These are phyloP conservation scores for Pampusana beccarii DNA, from an alignment of 2,113 vertebrate genomes.

Conservation along the genomic window DNA sequence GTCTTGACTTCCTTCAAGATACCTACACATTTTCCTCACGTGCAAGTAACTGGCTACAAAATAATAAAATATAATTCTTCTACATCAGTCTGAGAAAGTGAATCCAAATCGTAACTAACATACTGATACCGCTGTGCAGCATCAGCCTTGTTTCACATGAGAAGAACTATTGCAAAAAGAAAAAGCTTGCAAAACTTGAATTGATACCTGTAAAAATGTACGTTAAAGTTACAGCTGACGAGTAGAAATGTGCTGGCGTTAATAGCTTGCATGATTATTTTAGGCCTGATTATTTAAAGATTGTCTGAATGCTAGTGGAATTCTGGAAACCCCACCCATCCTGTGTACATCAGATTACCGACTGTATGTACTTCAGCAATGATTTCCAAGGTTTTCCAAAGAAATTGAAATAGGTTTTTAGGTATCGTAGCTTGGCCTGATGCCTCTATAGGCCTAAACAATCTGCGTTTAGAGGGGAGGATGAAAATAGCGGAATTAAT, in stretches of 20 bases:
- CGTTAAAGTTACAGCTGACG: background rate
- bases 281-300: background rate
- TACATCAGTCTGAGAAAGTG: background rate
- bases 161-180: background rate
- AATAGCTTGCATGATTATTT: background rate
- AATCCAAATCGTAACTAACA: background rate
- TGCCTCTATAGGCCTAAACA: background rate
- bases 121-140: background rate
- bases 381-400: background rate
- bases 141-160: background rate
- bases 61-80: background rate
- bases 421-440: background rate
- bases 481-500: background rate
- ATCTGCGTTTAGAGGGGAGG: background rate
- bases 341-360: background rate
- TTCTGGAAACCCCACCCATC: background rate
- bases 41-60: background rate
- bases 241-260: background rate
- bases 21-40: background rate
- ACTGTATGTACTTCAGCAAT: background rate
- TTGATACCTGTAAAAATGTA: background rate
- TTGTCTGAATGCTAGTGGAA: background rate
- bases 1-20: background rate
- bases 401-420: background rate
- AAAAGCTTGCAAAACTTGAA: background rate